Base-by-base conservation (phyloP, 2,888 invertebrate genomes). In the Polyploca ridens region DNA sequence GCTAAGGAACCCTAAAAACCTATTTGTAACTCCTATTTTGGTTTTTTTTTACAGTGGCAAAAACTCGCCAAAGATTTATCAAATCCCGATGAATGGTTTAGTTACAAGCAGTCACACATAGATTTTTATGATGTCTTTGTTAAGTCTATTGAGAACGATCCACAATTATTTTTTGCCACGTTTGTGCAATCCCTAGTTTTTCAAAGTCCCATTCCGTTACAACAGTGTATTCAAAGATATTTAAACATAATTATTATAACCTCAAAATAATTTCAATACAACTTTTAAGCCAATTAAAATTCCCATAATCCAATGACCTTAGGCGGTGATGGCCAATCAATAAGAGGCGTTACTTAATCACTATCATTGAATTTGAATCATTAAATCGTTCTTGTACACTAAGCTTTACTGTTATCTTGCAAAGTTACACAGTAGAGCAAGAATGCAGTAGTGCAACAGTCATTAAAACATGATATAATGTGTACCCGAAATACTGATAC, bases 301-400 rank as follows among this genome's bases (percentile, higher is more conserved):
- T 54, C 54, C 10, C 8, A 49, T 16, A 49, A 49, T 7, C 49
- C 49, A 8, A 16, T 16, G 16, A 16, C 49, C 49, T 16, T 16
- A 16, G 49, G 49, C 49, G 49, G 7, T 49, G 49, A 49, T 49
- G 49, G 16, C 49, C 16, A 16, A 49, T 49, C 16, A 49, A 49
- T 49, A 44, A 44, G 49, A 49, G 49, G 49, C 49, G 49, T 49
- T 49, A 49, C n/a, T 7, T 49, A 49, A 16, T 49, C 49, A 49
- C 49, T 16, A 49, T 49, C 16, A 49, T 49, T 49, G n/a, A 49
- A 16, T 16, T 46, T 16, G 16, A 49, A 49, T 49, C n/a, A 49
- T 49, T 49, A 49, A 16, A 49, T 49, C 14, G 49, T 49, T 46
- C 5, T 46, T n/a, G 49, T n/a, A 46, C 14, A 44, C 16, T 8